Evolutionary conservation across 92 coral and sea anemone genomes (phyloP).

Genomic region (Zoanthus sociatus): DNA sequence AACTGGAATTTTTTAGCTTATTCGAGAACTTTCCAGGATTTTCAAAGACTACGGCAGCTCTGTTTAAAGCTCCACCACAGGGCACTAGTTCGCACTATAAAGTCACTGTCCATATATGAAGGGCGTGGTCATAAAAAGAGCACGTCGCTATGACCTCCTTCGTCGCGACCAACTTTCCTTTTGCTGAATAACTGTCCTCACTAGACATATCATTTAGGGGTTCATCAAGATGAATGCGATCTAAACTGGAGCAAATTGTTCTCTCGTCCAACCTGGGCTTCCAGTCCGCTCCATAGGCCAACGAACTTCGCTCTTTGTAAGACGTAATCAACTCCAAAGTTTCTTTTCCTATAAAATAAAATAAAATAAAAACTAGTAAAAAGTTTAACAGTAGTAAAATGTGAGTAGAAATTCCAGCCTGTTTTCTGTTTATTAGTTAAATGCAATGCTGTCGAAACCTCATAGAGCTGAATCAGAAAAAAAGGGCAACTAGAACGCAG

Average conservation of each 20-base stretch:
- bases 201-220: not conserved
- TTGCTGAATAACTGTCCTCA: not conserved
- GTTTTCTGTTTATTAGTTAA: no score
- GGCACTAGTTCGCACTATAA: not conserved
- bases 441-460: no score
- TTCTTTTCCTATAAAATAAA: constrained; percentile 1
- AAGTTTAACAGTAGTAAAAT: no score
- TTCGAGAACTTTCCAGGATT: no score
- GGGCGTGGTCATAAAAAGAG: constrained; percentile 95
- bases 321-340: constrained; percentile 67
- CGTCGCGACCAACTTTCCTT: not conserved
- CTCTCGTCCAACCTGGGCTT: constrained; percentile 32
- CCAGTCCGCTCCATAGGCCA: constrained; percentile 99
- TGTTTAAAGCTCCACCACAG: not conserved
- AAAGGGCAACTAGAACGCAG: no score
- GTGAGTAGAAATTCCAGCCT: no score
- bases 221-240: not conserved
- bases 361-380: not conserved
- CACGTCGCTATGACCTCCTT: constrained; percentile 84
- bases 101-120: constrained; percentile 84
- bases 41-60: no score
- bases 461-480: no score
- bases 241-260: not conserved
- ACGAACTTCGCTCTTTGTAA: constrained; percentile 74
- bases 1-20: no score